Base-by-base conservation (phyloP, 92 coral and sea anemone species). In the Porites rus region DNA sequence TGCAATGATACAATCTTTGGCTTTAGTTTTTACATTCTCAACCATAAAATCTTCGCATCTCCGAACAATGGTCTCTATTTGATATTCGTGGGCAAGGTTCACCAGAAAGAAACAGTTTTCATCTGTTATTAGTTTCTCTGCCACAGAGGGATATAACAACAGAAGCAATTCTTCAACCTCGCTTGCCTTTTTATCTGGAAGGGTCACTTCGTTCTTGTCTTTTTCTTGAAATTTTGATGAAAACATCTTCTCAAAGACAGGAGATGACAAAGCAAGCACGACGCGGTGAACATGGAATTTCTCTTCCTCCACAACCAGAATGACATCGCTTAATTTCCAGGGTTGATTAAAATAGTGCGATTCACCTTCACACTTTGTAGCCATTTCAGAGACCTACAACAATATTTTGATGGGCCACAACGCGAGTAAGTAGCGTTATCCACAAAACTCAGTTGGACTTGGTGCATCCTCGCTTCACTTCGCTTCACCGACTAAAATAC, bases 81-180 rank as follows among this genome's bases (percentile, higher is more conserved):
- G 70, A 65, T 65, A 65, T 14, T 65, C 70, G 70, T 19, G 70
- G 1, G 70, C 70, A 65, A 65, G 70, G 19, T 65, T 65, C 31
- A 65, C 38, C 1, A 65, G 31, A 31, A 17, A 65, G 10, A 7
- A 7, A 21, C 43, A 65, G 70, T 65, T 65, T 1, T 65, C 31
- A 0, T 65, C 70, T 19, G 70, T 65, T 65, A 65, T 65, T 65
- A 1, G 70, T 65, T 20, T 65, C 70, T 65, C 70, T 21, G 24
- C 10, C 31, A 20, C 31, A 21, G 70, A 19, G 19, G 70, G 70
- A 65, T 65, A 65, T 19, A 65, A 1, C 70, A 65, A 1, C 70
- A 65, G 70, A 1, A 65, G 24, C 31, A 65, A 65, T 19, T 21
- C 70, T 65, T 65, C 8, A 5, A 65, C 31, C 21, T 65, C 70